Percentiles rank a stretch among this genome's conserved stretches.
phyloP scores from a whole-genome alignment of 53 echinoderm and acorn worm genomes.

The Apostichopus leukothele region DNA sequence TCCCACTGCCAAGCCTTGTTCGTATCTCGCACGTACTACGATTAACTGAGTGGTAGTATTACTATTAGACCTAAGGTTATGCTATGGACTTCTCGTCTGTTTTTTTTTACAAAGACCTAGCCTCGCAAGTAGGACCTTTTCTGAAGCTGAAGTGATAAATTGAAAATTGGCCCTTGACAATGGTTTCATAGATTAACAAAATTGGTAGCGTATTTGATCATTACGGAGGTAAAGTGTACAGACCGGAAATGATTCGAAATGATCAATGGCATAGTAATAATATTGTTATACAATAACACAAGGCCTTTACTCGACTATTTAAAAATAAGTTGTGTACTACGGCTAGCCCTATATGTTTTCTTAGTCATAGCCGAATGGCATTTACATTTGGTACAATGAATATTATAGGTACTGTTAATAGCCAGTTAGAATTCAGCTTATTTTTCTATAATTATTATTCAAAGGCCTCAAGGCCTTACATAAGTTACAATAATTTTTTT shows the following conservation, averaged over 20 bases:
- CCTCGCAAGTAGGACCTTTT: background rate
- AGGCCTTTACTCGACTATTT: no score
- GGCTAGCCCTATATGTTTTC: no score
- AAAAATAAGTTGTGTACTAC: no score
- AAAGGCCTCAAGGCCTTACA: no score
- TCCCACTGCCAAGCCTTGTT: constrained; percentile 1
- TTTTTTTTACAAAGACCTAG: background rate
- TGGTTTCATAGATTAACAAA: background rate
- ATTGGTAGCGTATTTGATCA: background rate
- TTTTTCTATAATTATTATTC: no score
- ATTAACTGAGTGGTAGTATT: background rate
- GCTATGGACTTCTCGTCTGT: background rate
- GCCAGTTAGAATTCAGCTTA: no score
- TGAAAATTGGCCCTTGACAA: background rate
- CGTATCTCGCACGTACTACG: background rate
- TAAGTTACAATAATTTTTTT: no score
- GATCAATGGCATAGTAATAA: no score
- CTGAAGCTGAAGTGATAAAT: background rate
- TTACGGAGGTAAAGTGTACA: constrained; percentile 3
- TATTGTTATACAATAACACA: no score
- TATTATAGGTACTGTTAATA: no score
- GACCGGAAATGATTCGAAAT: background rate
- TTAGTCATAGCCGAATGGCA: no score
- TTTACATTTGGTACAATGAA: no score
- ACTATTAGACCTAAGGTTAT: constrained; percentile 10